Base-by-base conservation (phyloP, 2,797 vertebrate species). In the Rhinophrynus dorsalis region DNA sequence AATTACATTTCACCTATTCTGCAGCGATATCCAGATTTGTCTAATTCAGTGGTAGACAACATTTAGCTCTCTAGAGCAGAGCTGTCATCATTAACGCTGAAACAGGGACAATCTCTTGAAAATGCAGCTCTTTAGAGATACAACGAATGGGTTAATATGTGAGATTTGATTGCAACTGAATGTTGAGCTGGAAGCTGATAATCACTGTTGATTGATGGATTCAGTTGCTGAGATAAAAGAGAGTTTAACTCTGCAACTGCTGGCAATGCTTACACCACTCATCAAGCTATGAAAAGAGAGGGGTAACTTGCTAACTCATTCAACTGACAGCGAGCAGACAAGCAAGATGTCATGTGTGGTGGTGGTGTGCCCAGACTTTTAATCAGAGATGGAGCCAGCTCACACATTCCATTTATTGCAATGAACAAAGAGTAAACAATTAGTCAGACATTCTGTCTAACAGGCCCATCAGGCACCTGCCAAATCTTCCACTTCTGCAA, bases 381-480 rank as follows among this genome's bases (percentile, higher is more conserved):
- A 70, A 70, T 63, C 50, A 45, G 68, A 45, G 38, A 62, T 55
- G 58, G 68, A 70, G 68, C 50, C 68, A 48, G 52, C 29, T 9
- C 27, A 56, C 50, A 70, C 68, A 70, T 70, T 70, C 38, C 68
- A 70, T 56, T 60, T 70, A 70, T 55, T 70, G 58, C 68, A 48
- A 27, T 10, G 58, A 56, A 70, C 50, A 70, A 70, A 70, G 50
- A 62, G 47, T 20, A 56, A 70, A 70, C 58, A 70, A 70, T 70
- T 62, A 70, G 68, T 60, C 50, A 55, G 58, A 63, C 68, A 63
- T 55, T 55, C 50, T 70, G 50, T 63, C 59, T 70, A 70, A 70
- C 58, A 63, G 51, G 58, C 50, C 59, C 40, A 70, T 54, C 59
- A 70, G 48, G 30, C 68, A 70, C 58, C 68, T 70, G 68, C 48